Evolutionary conservation across 2,797 vertebrate species (phyloP), one percentile per base, ranked within the genome.

Genomic region (Gymnocypris eckloni): DNA sequence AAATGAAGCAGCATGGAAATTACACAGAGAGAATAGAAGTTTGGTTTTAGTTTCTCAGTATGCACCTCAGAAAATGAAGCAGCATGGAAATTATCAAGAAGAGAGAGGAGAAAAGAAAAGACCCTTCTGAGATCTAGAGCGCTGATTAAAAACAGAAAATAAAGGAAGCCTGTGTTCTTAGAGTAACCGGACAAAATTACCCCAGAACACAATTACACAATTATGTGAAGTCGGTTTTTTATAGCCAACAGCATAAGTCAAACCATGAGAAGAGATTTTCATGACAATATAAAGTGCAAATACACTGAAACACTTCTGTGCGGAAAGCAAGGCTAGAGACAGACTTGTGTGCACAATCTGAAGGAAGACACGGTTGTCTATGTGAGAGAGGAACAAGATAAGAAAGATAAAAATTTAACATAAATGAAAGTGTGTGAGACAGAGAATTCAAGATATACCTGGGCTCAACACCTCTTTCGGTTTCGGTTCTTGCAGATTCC

Each of bases 391-490:
- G 48, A 52, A 52, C 7, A 81, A 33, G 52, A 83, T 25, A 54
- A 37, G 33, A 56, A 54, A 59, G 39, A 28, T 10, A 0, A 64
- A 45, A 48, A 9, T 28, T 2, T 10, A 54, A 70, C 0, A 59
- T 16, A 43, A 59, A 82, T 11, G 20, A 43, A 20, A 28, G 3
- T 64, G 10, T n/a, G 25, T 8, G 39, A 56, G 18, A 18, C 45
- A 67, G 56, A 75, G 6, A 66, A 28, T 76, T 48, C 85, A 70
- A 89, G 89, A 82, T 56, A 28, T 56, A 67, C 73, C 59, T 54
- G 45, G 9, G 1, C 33, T 18, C 45, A 41, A 18, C 20, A 12
- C 5, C 11, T 66, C 54, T 48, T 22, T 73, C 6, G 7, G 59
- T 83, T 33, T 79, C 15, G 33, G 10, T 20, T 79, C 82, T 41